These are phyloP conservation scores for Lerista edwardsae DNA, from an alignment of 2,797 vertebrate genomes.

Conservation along the genomic window DNA sequence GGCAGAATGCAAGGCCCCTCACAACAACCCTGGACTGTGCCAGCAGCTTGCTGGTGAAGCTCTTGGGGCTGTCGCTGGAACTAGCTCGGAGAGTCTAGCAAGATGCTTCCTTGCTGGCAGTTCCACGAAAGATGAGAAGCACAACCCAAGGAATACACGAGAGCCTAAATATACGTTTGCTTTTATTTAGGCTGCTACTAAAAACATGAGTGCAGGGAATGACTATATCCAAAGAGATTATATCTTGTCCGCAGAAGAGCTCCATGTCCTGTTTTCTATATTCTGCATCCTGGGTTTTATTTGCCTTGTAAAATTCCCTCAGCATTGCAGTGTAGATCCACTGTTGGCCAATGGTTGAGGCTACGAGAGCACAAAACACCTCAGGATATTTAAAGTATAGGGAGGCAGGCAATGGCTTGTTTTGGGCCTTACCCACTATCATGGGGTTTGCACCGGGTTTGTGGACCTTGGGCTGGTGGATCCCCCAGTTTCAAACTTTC, in stretches of 20 bases:
- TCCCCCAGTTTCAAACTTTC: no score
- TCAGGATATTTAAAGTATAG: background rate
- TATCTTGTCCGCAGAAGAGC: slow-evolving; percentile 16
- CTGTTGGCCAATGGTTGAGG: slow-evolving; percentile 11
- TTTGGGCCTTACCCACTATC: no score
- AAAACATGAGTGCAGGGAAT: slow-evolving; percentile 22
- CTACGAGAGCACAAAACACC: slow-evolving; percentile 12
- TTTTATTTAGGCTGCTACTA: slow-evolving; percentile 31
- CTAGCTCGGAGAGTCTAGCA: slow-evolving; percentile 30
- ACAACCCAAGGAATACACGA: slow-evolving; percentile 45
- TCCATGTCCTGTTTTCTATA: slow-evolving; percentile 5
- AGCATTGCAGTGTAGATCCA: slow-evolving; percentile 46
- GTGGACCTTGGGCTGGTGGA: no score
- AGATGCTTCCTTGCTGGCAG: slow-evolving; percentile 51
- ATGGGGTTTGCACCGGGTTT: no score
- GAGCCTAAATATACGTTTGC: slow-evolving; percentile 49
- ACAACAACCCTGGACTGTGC: slow-evolving; percentile 49
- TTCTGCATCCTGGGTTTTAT: slow-evolving; percentile 49
- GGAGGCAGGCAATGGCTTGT: background rate
- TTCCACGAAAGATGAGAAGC: slow-evolving; percentile 53
- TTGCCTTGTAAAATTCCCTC: slow-evolving; percentile 56
- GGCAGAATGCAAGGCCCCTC: background rate
- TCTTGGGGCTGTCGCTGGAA: slow-evolving; percentile 27
- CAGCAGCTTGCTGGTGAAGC: slow-evolving; percentile 36
- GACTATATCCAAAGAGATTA: slow-evolving; percentile 14